Percentiles rank a stretch among this genome's conserved stretches.
These are phyloP conservation scores for Ichneumoninae sp. DNA, from an alignment of 2,888 invertebrate genomes.

Conservation along the genomic window DNA sequence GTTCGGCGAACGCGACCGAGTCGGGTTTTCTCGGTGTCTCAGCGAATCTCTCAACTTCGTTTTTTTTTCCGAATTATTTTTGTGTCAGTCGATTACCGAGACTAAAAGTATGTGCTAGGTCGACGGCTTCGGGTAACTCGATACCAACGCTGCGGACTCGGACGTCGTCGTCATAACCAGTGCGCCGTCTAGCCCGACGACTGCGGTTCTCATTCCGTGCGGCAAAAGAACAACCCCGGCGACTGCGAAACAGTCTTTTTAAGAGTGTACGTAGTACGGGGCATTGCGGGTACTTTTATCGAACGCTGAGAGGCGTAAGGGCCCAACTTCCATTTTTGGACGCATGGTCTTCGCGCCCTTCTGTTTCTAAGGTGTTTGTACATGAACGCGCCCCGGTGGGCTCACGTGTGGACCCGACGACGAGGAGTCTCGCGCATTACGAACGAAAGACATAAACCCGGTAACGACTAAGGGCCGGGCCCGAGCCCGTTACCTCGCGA, in stretches of 20 bases:
- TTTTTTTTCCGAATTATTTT: background rate
- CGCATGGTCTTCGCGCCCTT: background rate
- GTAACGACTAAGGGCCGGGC: slow-evolving; percentile 48
- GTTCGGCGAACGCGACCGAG: background rate
- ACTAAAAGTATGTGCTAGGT: slow-evolving; percentile 67
- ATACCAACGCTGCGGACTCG: slow-evolving; percentile 59
- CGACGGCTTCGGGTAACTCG: slow-evolving; percentile 76
- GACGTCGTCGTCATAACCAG: slow-evolving; percentile 23
- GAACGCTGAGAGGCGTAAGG: background rate
- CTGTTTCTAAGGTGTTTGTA: background rate
- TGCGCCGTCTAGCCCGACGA: slow-evolving; percentile 23
- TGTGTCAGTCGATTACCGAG: slow-evolving; percentile 38
- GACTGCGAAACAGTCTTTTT: slow-evolving; percentile 48
- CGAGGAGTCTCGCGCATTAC: slow-evolving; percentile 44
- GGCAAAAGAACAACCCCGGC: slow-evolving; percentile 30
- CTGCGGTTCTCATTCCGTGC: slow-evolving; percentile 31
- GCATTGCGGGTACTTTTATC: background rate
- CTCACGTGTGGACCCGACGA: slow-evolving; percentile 6
- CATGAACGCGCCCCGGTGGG: background rate
- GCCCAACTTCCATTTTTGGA: background rate
- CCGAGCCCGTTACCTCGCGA: slow-evolving; percentile 18
- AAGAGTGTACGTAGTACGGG: slow-evolving; percentile 1
- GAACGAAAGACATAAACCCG: slow-evolving; percentile 60
- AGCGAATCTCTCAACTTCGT: background rate
- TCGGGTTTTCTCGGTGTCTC: slow-evolving; percentile 37